phyloP scores from a whole-genome alignment of 2,888 invertebrate genomes.

The Neoitamus cyanurus region DNA sequence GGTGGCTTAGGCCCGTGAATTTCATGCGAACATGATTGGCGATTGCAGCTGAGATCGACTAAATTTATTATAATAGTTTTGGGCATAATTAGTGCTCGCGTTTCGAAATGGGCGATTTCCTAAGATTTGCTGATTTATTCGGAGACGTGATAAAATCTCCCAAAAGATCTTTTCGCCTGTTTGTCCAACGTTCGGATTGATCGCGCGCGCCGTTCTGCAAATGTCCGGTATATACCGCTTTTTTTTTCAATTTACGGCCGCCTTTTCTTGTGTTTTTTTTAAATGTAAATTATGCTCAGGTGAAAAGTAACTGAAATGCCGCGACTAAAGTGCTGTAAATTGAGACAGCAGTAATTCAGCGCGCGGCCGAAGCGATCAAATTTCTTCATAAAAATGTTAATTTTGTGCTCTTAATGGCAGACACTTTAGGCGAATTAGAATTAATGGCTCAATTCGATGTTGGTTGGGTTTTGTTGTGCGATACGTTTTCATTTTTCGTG shows the following conservation, averaged over 20 bases:
- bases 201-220: neutral
- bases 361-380: neutral
- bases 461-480: neutral
- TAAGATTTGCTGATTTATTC: neutral
- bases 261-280: neutral
- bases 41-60: neutral
- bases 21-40: constrained; percentile 34
- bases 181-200: neutral
- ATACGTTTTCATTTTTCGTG: neutral
- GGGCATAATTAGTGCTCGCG: constrained; percentile 10
- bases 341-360: constrained; percentile 5
- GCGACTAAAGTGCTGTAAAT: neutral
- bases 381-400: constrained; percentile 5
- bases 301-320: neutral
- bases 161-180: neutral
- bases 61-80: constrained; percentile 35
- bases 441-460: constrained; percentile 1
- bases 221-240: neutral
- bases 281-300: neutral
- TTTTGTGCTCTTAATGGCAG: neutral
- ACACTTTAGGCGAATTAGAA: neutral
- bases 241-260: neutral
- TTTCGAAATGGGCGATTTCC: constrained; percentile 1
- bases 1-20: neutral
- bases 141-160: neutral